Conservation (phyloP, 2,888 invertebrate species). For the Dicyrtomina minuta region DNA sequence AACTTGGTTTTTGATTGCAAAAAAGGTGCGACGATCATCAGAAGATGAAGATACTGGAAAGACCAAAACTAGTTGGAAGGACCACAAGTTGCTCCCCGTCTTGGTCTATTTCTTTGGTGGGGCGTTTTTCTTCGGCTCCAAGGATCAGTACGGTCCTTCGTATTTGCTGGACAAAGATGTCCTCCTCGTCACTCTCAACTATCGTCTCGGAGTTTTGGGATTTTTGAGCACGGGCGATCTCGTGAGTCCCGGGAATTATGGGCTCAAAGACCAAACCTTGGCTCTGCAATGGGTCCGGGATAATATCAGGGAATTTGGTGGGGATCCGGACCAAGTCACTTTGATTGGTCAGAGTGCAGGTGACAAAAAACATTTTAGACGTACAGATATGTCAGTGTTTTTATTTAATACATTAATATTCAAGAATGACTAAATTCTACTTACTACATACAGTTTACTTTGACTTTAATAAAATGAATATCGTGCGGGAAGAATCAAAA, state of each 20-base stretch:
- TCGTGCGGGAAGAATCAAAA: too few species aligned
- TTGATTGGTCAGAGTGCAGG: constrained; percentile 3
- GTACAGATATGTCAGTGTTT: too few species aligned
- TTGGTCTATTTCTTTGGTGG: constrained; percentile 13
- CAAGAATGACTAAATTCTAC: too few species aligned
- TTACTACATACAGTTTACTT: too few species aligned
- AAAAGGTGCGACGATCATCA: not conserved
- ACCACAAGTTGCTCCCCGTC: constrained; percentile 7
- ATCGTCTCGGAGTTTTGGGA: constrained; percentile 35
- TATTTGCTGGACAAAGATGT: constrained; percentile 42
- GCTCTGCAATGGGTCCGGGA: constrained; percentile 38
- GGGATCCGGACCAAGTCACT: not conserved
- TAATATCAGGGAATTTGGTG: constrained; percentile 32
- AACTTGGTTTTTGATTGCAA: too few species aligned
- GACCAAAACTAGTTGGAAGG: too few species aligned
- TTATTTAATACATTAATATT: too few species aligned
- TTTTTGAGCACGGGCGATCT: constrained; percentile 47
- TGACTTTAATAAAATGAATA: too few species aligned
- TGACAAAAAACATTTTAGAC: too few species aligned
- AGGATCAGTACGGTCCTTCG: constrained; percentile 39
- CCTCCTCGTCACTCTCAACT: constrained; percentile 44
- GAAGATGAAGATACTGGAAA: not conserved
- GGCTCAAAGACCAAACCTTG: constrained; percentile 42
- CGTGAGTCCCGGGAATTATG: constrained; percentile 37
- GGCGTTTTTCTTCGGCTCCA: constrained; percentile 25